Evolutionary conservation across 2,113 vertebrate genomes (phyloP).

Genomic region (Narcine bancroftii): DNA sequence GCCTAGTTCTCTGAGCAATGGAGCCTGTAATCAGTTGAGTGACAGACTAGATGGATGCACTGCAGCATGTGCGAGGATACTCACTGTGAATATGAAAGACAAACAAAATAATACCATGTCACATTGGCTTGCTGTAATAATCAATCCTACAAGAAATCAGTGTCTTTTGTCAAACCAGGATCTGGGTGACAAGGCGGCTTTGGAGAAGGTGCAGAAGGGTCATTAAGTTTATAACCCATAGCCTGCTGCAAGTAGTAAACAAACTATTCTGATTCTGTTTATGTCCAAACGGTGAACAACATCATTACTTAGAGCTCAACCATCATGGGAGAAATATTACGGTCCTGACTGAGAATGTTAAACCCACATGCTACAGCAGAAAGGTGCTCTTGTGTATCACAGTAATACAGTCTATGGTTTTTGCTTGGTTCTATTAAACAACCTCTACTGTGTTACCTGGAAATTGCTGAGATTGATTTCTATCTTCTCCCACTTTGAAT

Average conservation of each 20-base stretch:
- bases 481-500: too few species aligned
- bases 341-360: background rate
- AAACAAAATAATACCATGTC: background rate
- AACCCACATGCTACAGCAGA: background rate
- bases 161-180: background rate
- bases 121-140: background rate
- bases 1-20: background rate
- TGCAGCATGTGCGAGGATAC: background rate
- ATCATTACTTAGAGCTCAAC: background rate
- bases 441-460: too few species aligned
- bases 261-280: background rate
- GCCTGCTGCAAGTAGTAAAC: background rate
- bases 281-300: background rate
- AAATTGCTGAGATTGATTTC: too few species aligned
- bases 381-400: background rate
- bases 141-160: background rate
- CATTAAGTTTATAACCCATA: background rate
- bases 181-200: too few species aligned
- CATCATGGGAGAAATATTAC: background rate
- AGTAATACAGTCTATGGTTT: background rate
- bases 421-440: too few species aligned
- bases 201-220: background rate
- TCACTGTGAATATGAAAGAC: background rate
- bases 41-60: background rate
- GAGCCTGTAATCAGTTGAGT: background rate